Conservation (phyloP, 2,113 vertebrate species). For the Ia io region DNA sequence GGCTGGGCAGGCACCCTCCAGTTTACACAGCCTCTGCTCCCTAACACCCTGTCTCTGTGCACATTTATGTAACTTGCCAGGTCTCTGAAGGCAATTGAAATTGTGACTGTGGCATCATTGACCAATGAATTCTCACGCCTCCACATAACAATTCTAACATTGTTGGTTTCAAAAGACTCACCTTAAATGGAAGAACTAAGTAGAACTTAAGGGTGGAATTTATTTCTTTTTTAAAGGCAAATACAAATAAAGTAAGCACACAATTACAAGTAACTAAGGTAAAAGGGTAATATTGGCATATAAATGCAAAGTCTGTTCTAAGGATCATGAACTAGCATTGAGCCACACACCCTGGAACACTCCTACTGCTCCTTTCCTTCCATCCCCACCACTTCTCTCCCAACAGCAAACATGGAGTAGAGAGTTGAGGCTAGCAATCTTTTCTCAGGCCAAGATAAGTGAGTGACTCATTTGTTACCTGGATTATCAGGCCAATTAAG, state of each 20-base stretch:
- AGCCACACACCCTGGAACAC: background rate
- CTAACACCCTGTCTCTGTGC: background rate
- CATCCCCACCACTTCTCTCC: no score
- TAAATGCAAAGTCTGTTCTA: background rate
- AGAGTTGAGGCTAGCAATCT: background rate
- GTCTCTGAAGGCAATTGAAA: conserved; percentile 31
- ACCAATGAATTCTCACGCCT: background rate
- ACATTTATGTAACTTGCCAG: background rate
- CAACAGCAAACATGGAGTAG: background rate
- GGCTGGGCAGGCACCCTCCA: conserved; percentile 18
- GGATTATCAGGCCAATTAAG: background rate
- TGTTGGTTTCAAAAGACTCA: background rate
- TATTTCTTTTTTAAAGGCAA: background rate
- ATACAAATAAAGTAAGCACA: background rate
- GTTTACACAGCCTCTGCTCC: conserved; percentile 32
- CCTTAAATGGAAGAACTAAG: background rate
- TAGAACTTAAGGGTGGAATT: background rate
- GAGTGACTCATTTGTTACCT: background rate
- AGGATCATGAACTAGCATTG: background rate
- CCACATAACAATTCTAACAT: background rate
- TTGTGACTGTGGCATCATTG: background rate
- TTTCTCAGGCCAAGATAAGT: background rate
- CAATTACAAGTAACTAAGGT: background rate
- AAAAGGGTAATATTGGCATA: background rate
- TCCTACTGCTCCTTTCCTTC: background rate